phyloP scores from a whole-genome alignment of 2,888 invertebrate genomes.

The Poecilobothrus nobilitatus region DNA sequence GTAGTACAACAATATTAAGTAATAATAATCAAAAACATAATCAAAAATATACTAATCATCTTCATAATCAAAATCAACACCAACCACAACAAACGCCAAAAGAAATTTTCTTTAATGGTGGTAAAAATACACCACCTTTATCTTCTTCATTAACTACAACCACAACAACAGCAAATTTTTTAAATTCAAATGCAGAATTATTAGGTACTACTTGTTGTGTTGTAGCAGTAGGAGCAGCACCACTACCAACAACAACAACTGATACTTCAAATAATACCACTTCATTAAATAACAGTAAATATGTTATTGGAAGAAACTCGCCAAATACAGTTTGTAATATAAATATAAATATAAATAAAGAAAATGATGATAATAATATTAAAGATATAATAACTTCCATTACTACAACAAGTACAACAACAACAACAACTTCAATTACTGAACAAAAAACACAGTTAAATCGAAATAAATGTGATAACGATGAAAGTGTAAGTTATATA shows the following conservation, averaged over 20 bases:
- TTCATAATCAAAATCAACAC: conserved; percentile 22
- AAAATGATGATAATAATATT: conserved; percentile 10
- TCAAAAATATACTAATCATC: not conserved
- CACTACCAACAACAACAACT: no score
- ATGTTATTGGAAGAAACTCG: not conserved
- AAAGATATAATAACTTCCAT: not conserved
- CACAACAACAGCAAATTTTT: not conserved
- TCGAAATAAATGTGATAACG: conserved; percentile 24
- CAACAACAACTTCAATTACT: conserved; percentile 7
- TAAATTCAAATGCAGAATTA: conserved; percentile 7
- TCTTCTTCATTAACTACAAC: not conserved
- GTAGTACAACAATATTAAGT: not conserved
- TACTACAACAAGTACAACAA: conserved; percentile 11
- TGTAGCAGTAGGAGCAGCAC: conserved; percentile 9
- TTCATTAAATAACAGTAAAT: not conserved
- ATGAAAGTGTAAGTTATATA: conserved; percentile 29
- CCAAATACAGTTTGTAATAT: not conserved
- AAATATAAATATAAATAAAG: conserved; percentile 1
- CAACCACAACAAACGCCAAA: conserved; percentile 20
- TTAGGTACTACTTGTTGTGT: conserved; percentile 9
- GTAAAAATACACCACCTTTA: not conserved
- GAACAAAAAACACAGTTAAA: conserved; percentile 18
- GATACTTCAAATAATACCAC: not conserved
- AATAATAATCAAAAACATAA: conserved; percentile 2
- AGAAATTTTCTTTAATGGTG: conserved; percentile 2